Base-by-base conservation (phyloP, 2,888 invertebrate species). In the Sylvicola fuscatus region DNA sequence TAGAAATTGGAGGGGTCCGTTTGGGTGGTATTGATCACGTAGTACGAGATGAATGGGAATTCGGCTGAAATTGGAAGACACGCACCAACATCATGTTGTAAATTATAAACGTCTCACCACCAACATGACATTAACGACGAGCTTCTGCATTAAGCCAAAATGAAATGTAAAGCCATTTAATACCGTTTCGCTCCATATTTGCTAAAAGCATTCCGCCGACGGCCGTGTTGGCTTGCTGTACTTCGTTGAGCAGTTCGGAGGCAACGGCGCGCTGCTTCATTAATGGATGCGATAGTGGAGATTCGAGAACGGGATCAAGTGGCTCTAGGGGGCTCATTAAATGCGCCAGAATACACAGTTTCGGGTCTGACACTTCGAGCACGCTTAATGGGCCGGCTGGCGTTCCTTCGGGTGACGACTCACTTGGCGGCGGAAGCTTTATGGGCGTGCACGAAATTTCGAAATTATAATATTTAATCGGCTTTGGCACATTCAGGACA, bases 41-140 rank as follows among this genome's bases (percentile, higher is more conserved):
- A 87, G 55, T 86, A 84, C 11, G 84, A 72, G 64, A 89, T 87
- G 61, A 87, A 86, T 11, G 87, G 87, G 51, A 87, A 89, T 51
- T 87, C 86, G 27, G 83, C 86, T 80, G 54, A 8, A n/a, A n/a
- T n/a, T n/a, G n/a, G n/a, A n/a, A n/a, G n/a, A n/a, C n/a, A n/a
- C n/a, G n/a, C n/a, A n/a, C n/a, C n/a, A n/a, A n/a, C n/a, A n/a
- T n/a, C n/a, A n/a, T n/a, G n/a, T n/a, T n/a, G n/a, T n/a, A n/a
- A n/a, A n/a, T n/a, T n/a, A n/a, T n/a, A n/a, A 21, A 21, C 21
- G 21, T 6, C 5, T 8, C 5, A 21, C 21, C 21, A 6, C 8
- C 4, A 21, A 21, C 5, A 8, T 4, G 8, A 6, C 21, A 21
- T 21, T 6, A 6, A 21, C 21, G 21, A 4, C 21, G 21, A 4